Conservation (phyloP, 2,113 vertebrate genomes). For the Heterocephalus glaber region DNA sequence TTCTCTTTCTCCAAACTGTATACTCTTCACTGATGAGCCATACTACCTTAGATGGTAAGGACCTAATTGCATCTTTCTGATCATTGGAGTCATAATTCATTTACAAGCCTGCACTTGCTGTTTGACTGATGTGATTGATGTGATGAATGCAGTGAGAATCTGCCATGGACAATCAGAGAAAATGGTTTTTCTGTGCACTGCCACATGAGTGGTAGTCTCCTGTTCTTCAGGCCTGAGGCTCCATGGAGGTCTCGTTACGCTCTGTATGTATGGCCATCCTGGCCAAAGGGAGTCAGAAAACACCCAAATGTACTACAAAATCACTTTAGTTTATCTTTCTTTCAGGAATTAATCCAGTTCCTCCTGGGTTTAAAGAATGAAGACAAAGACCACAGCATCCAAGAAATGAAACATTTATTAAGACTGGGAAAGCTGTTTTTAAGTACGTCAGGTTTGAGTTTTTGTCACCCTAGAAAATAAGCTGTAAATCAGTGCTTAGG, state of each 20-base stretch:
- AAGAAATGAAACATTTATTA: conserved; percentile 30
- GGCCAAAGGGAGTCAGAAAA: conserved; percentile 4
- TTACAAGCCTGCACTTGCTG: not conserved
- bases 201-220: not conserved
- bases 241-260: not conserved
- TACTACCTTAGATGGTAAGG: not conserved
- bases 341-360: not conserved
- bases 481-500: fast-evolving
- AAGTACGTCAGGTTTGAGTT: conserved; percentile 4
- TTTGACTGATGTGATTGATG: not conserved
- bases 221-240: not conserved
- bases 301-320: not conserved
- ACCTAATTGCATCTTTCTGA: not conserved
- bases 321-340: not conserved
- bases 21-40: not conserved
- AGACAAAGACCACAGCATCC: not conserved
- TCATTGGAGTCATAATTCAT: not conserved
- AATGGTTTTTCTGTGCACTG: not conserved
- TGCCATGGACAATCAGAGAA: not conserved
- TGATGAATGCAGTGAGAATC: not conserved
- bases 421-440: not conserved
- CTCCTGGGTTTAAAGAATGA: not conserved
- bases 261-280: not conserved
- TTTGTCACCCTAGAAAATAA: conserved; percentile 51
- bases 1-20: not conserved